Percentiles rank a stretch among this genome's conserved stretches.
These are phyloP conservation scores for Atherinosoma microstoma DNA, from an alignment of 2,797 vertebrate species.

Conservation along the genomic window DNA sequence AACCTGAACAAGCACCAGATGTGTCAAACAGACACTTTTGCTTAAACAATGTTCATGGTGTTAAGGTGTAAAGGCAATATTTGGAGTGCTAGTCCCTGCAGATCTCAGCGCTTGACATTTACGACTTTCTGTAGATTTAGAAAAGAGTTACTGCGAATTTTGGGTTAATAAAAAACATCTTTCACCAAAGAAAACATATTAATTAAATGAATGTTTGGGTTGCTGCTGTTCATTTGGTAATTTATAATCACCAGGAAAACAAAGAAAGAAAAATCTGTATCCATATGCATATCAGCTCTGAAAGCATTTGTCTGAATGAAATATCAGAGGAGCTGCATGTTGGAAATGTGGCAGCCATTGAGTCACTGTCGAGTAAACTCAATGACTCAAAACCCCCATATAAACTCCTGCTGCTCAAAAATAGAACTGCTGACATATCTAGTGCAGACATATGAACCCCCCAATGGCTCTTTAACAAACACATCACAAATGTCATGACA, in stretches of 20 bases:
- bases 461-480: constrained; percentile 47
- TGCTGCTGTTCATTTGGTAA: neutral
- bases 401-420: constrained; percentile 31
- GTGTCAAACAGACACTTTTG: constrained; percentile 21
- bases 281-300: neutral
- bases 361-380: constrained; percentile 65
- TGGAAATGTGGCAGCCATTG: constrained; percentile 64
- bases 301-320: neutral
- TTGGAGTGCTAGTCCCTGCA: constrained; percentile 3
- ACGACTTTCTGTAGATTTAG: constrained; percentile 3
- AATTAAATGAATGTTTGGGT: neutral
- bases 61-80: constrained; percentile 11
- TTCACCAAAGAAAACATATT: neutral
- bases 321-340: constrained; percentile 15
- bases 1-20: constrained; percentile 26
- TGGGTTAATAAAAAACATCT: neutral
- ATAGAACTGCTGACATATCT: constrained; percentile 29
- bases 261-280: neutral
- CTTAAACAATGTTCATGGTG: constrained; percentile 2
- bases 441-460: constrained; percentile 20
- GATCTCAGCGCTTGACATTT: constrained; percentile 11
- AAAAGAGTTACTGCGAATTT: constrained; percentile 2
- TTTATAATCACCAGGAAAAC: neutral
- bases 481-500: constrained; percentile 48
- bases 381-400: constrained; percentile 48